Percentiles rank a stretch among this genome's conserved stretches.
These are phyloP conservation scores for Melanotaenia pygmaea DNA, from an alignment of 2,797 vertebrate species.

Conservation along the genomic window DNA sequence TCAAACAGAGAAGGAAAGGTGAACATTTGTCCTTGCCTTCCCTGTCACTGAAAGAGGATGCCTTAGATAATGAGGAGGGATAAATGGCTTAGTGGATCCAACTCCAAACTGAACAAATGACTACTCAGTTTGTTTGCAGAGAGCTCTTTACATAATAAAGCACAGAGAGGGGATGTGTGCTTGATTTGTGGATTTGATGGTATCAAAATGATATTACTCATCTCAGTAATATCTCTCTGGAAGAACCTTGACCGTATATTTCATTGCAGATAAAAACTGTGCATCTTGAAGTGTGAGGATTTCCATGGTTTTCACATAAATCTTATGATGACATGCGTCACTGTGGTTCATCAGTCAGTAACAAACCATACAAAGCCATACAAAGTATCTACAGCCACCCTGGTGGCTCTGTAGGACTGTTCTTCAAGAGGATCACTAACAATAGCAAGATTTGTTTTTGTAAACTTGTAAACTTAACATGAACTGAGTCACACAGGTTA, in stretches of 20 bases:
- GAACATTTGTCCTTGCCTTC: conserved; percentile 68
- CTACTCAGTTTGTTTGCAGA: conserved; percentile 58
- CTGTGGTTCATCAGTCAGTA: background rate
- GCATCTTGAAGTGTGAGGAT: background rate
- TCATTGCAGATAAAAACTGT: conserved; percentile 2
- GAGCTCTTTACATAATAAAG: conserved; percentile 59
- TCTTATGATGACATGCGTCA: background rate
- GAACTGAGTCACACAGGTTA: background rate
- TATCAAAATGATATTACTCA: conserved; percentile 39
- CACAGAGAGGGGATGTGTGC: conserved; percentile 21
- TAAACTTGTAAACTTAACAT: background rate
- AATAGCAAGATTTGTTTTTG: background rate
- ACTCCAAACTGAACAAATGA: conserved; percentile 61
- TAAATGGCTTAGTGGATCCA: conserved; percentile 59
- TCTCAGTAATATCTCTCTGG: conserved; percentile 15
- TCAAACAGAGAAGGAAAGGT: conserved; percentile 57
- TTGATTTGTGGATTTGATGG: conserved; percentile 42
- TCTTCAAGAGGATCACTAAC: background rate
- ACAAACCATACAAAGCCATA: background rate
- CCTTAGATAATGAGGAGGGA: conserved; percentile 65
- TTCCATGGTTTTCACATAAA: conserved; percentile 11
- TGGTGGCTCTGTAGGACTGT: background rate
- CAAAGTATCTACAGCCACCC: background rate
- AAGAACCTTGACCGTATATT: conserved; percentile 2
- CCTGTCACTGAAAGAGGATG: conserved; percentile 55